phyloP scores from a whole-genome alignment of 2,888 invertebrate species.

The Nomada fucata region DNA sequence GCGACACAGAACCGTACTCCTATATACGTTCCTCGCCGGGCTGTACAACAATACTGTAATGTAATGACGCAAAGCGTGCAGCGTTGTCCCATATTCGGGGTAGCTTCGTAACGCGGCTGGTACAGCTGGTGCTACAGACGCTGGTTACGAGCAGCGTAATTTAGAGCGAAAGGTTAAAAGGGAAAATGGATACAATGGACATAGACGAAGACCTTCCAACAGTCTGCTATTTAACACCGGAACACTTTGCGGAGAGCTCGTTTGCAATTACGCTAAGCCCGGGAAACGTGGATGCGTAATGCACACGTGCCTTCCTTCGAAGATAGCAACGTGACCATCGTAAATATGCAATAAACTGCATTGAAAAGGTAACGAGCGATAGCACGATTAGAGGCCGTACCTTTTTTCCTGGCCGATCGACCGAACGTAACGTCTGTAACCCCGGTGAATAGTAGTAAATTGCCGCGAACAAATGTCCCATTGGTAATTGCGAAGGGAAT shows the following conservation, averaged over 20 bases:
- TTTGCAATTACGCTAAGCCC: background rate
- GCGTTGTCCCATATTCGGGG: slow-evolving; percentile 34
- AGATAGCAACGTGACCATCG: background rate
- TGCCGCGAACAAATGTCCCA: no score
- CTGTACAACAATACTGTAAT: slow-evolving; percentile 16
- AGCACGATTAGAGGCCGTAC: slow-evolving; percentile 12
- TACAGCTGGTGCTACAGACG: slow-evolving; percentile 21
- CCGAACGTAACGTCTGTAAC: background rate
- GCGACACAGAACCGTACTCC: background rate
- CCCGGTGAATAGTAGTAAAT: no score
- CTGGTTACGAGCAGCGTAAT: background rate
- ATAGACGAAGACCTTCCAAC: background rate
- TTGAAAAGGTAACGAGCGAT: background rate
- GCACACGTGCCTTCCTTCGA: background rate
- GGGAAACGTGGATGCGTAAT: background rate
- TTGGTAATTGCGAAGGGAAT: no score
- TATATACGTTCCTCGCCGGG: background rate
- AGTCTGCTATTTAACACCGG: background rate
- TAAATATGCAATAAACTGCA: background rate
- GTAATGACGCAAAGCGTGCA: slow-evolving; percentile 30
- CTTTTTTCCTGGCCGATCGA: background rate
- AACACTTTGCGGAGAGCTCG: background rate
- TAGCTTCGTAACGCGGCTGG: background rate
- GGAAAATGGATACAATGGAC: slow-evolving; percentile 17
- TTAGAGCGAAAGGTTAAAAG: slow-evolving; percentile 19